These are phyloP conservation scores for Aphidius ervi DNA, from an alignment of 1,140 invertebrate species.

Conservation along the genomic window DNA sequence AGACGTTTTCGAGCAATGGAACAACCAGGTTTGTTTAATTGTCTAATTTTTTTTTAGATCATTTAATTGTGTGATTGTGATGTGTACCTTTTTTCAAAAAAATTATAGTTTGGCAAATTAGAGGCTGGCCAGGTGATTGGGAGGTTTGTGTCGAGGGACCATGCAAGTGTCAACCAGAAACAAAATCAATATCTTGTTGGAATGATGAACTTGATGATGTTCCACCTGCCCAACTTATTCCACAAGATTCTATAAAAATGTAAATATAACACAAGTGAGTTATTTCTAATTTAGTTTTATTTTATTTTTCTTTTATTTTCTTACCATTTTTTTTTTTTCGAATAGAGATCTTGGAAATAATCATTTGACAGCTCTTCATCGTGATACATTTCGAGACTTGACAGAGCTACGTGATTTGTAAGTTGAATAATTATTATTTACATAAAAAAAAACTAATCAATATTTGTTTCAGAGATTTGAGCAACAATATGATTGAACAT, in stretches of 20 bases:
- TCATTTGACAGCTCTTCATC: constrained; percentile 66
- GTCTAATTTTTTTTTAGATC: constrained; percentile 1
- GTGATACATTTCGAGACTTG: constrained; percentile 68
- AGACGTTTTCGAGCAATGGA: constrained; percentile 67
- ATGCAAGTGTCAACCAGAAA: constrained; percentile 65
- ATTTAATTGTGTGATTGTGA: background rate
- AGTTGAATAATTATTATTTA: constrained; percentile 30
- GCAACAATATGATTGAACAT: constrained; percentile 74
- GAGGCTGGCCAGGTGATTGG: constrained; percentile 61
- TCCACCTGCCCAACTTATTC: constrained; percentile 64
- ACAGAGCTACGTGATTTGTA: constrained; percentile 63
- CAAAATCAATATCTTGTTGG: constrained; percentile 69
- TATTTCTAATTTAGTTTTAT: constrained; percentile 7
- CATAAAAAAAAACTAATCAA: constrained; percentile 10
- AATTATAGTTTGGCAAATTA: constrained; percentile 64
- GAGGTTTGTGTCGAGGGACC: constrained; percentile 66
- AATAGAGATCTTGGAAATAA: constrained; percentile 72
- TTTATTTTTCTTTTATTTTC: constrained; percentile 13
- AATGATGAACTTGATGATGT: constrained; percentile 60
- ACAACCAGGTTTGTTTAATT: constrained; percentile 57
- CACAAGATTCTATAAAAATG: constrained; percentile 65
- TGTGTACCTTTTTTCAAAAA: background rate
- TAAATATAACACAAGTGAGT: constrained; percentile 42
- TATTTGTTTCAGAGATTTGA: constrained; percentile 60
- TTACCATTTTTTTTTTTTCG: constrained; percentile 32